Conservation (phyloP, 92 coral and sea anemone species). For the Paragorgia papillata region DNA sequence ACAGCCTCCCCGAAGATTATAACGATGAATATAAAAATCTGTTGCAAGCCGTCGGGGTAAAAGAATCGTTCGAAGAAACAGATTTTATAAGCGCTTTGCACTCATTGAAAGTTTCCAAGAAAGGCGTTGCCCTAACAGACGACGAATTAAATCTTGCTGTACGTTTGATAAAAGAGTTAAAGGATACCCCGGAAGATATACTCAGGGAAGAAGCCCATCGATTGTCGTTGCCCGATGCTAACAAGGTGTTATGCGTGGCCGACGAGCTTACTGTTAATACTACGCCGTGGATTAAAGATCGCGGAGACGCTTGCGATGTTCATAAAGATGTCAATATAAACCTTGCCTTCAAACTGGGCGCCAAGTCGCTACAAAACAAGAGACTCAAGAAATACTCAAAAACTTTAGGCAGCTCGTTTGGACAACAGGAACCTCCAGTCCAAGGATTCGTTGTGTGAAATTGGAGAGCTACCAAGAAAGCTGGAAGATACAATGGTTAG, state of each 20-base stretch:
- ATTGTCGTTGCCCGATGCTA: constrained; percentile 20
- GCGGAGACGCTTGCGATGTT: background rate
- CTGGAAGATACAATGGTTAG: constrained; percentile 57
- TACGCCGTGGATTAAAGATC: constrained; percentile 45
- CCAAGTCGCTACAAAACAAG: constrained; percentile 29
- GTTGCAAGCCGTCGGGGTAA: constrained; percentile 56
- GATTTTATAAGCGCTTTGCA: constrained; percentile 60
- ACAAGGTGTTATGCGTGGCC: constrained; percentile 8
- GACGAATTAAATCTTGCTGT: constrained; percentile 60
- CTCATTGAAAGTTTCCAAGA: constrained; percentile 52
- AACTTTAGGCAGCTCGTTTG: constrained; percentile 22
- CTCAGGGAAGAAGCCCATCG: constrained; percentile 38
- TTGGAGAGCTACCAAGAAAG: constrained; percentile 60
- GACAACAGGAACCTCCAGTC: constrained; percentile 32
- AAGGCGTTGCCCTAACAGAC: constrained; percentile 33
- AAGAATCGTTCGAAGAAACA: constrained; percentile 26
- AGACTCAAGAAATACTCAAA: constrained; percentile 20
- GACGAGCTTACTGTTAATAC: constrained; percentile 35
- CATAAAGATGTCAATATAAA: constrained; percentile 11
- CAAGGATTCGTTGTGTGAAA: constrained; percentile 20
- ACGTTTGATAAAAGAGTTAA: constrained; percentile 60
- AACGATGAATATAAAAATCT: constrained; percentile 42
- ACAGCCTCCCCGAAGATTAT: constrained; percentile 54
- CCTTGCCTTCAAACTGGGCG: constrained; percentile 42
- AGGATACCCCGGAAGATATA: constrained; percentile 20